Evolutionary conservation across 2,113 vertebrate species (phyloP).

Genomic region (Murina feae): DNA sequence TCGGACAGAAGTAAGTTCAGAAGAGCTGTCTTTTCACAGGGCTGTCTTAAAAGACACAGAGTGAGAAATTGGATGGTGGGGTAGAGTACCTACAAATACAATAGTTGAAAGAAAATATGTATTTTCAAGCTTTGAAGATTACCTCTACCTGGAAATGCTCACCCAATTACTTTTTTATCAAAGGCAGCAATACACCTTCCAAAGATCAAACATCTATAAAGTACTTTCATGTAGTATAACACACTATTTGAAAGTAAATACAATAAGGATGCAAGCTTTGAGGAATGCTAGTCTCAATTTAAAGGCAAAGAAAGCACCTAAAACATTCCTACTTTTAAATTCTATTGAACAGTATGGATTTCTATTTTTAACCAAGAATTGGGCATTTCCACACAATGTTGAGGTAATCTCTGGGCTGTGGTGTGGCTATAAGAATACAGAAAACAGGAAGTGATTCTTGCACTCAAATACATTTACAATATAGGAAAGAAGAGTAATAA

Average conservation of each 20-base stretch:
- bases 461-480: background rate
- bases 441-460: background rate
- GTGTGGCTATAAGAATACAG: background rate
- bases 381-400: background rate
- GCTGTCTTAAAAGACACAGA: background rate
- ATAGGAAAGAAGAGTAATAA: background rate
- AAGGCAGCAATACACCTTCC: slow-evolving; percentile 31
- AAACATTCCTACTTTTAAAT: slow-evolving; percentile 15
- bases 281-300: slow-evolving; percentile 17
- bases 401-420: background rate
- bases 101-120: background rate
- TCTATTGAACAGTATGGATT: background rate
- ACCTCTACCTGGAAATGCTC: slow-evolving; percentile 35
- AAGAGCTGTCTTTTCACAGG: background rate
- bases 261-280: slow-evolving; percentile 35
- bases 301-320: slow-evolving; percentile 26
- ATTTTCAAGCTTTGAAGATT: slow-evolving; percentile 42
- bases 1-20: background rate
- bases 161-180: slow-evolving; percentile 47
- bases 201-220: slow-evolving; percentile 59
- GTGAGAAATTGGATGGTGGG: background rate
- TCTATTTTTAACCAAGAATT: background rate
- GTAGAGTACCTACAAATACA: background rate
- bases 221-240: background rate
- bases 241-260: slow-evolving; percentile 33